Base-by-base conservation (phyloP, 2,888 invertebrate genomes). In the Blera fallax region DNA sequence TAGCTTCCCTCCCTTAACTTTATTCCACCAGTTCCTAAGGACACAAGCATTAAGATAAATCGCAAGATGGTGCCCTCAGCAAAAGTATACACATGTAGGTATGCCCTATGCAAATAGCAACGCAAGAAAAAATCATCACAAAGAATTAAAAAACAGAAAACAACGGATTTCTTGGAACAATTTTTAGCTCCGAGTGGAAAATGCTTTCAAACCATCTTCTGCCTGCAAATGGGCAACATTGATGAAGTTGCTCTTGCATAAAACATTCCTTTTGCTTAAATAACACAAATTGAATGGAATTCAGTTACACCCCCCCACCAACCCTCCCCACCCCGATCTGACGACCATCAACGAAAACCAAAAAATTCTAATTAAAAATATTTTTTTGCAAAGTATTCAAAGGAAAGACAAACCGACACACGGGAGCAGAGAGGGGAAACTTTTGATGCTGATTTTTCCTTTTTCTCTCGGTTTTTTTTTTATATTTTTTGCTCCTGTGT, bases 311-410 rank as follows among this genome's bases (percentile, higher is more conserved):
- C 24, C 48, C 1, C 21, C 10, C 10, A 11, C n/a, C n/a, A n/a
- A n/a, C n/a, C n/a, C n/a, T n/a, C n/a, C n/a, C 10, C 48, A 11
- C 2, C 10, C 24, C 48, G 11, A 11, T 7, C 45, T 1, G 16
- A 21, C 7, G 16, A 21, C 50, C 45, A 45, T 18, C 45, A 21
- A 45, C 45, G 18, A 18, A 45, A 48, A 48, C 16, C 21, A 11
- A 24, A 50, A 50, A 50, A 50, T 50, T 50, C 50, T 50, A 50
- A 50, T 50, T 50, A 50, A 50, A 45, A 50, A 50, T 50, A 50
- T 27, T 50, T 50, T 24, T 50, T 27, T n/a, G 7, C 24, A 50
- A 27, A 27, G 5, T 27, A 50, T 21, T 50, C 24, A 24, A 21
- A 27, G 27, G 18, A 48, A 50, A 50, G 21, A n/a, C 24, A 21